Evolutionary conservation across 2,113 vertebrate genomes (phyloP).

Genomic region (Rhagologus leucostigma): DNA sequence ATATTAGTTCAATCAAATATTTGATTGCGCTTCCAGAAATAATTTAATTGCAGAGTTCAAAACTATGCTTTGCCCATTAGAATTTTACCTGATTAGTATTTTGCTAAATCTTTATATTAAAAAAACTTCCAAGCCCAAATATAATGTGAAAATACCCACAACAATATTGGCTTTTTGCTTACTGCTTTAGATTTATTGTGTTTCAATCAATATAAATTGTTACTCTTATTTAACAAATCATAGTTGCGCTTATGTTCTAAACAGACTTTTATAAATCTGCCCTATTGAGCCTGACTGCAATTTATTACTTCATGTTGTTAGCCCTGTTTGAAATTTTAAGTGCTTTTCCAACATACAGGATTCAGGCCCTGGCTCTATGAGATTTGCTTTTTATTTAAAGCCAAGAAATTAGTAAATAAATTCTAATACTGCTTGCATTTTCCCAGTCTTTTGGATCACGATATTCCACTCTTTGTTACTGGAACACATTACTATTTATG

Average conservation of each 20-base stretch:
- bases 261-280: background rate
- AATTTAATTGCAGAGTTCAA: background rate
- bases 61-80: background rate
- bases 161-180: background rate
- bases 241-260: background rate
- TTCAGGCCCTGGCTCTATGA: background rate
- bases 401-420: background rate
- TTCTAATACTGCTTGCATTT: background rate
- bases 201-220: background rate
- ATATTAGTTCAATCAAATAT: background rate
- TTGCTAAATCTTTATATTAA: background rate
- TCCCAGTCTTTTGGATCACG: background rate
- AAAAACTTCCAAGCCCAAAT: background rate
- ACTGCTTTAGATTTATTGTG: background rate
- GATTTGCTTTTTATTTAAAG: background rate
- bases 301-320: background rate
- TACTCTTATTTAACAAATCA: background rate
- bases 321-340: background rate
- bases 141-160: background rate
- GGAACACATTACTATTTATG: conserved; percentile 59
- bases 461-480: conserved; percentile 14
- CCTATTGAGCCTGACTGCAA: background rate
- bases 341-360: background rate
- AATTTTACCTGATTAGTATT: background rate
- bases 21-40: background rate